Base-by-base conservation (phyloP, 2,797 vertebrate species). In the Spinibarbus caldwelli region DNA sequence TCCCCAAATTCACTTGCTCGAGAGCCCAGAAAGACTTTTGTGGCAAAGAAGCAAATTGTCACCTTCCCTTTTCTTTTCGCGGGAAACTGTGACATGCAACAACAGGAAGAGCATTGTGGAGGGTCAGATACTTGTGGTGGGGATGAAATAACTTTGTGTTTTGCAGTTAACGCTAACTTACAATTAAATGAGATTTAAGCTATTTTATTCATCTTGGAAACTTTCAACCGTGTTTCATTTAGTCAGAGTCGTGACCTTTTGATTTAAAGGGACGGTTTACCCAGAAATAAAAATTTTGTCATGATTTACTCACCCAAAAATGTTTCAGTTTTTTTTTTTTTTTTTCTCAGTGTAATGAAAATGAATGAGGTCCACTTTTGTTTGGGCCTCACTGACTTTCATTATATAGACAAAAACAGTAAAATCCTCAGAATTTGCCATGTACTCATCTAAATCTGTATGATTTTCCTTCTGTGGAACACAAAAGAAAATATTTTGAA, bases 21-120 rank as follows among this genome's bases (percentile, higher is more conserved):
- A 86, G 78, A 73, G 90, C 94, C 93, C 93, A 93, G 91, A 90
- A 90, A 88, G 88, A 89, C 91, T 92, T 92, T 93, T 94, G 89
- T 92, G 92, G 91, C 87, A 47, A 90, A 90, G 88, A 91, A 90
- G 91, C 91, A 94, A 94, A 95, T 93, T 93, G 90, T 94, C 93
- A 86, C 94, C 89, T 91, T 91, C 91, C 85, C 87, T 89, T 88
- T 85, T 85, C 52, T 85, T 85, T 84, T 49, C 12, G 57, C 6
- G 70, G 45, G 23, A 85, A 75, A 36, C 78, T 75, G 73, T 70
- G 73, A 84, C 82, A 84, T 84, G 70, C 49, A 80, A 64, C 34
- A 80, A 73, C 68, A 80, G 77, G 78, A 85, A 75, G 84, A 66
- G 59, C 45, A 17, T 41, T 85, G 83, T 78, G 67, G 83, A 80